These are phyloP conservation scores for Dicyrtoma fusca DNA, from an alignment of 2,888 invertebrate species.

Conservation along the genomic window DNA sequence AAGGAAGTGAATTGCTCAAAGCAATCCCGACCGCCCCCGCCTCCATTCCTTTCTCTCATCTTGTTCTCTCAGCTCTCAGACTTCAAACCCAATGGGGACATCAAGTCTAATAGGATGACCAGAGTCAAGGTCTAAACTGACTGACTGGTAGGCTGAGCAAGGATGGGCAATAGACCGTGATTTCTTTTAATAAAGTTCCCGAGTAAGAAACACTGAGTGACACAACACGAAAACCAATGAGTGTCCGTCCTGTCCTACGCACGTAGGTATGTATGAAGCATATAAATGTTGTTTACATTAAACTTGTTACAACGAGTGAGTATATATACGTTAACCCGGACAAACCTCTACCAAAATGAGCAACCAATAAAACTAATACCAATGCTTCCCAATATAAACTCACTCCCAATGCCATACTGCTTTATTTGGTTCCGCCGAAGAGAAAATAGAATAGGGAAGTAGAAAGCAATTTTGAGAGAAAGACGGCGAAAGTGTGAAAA, in stretches of 20 bases:
- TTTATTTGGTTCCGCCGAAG: too few species aligned
- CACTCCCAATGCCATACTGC: too few species aligned
- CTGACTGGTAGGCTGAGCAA: background rate
- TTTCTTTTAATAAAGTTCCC: slow-evolving; percentile 31
- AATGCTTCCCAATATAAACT: too few species aligned
- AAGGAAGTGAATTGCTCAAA: slow-evolving; percentile 3
- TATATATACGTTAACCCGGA: background rate
- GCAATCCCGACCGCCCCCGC: background rate
- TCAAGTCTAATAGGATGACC: slow-evolving; percentile 19
- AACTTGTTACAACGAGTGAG: too few species aligned
- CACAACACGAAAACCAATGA: background rate
- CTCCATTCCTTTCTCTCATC: background rate
- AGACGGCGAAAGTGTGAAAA: slow-evolving; percentile 6
- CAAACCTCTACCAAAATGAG: background rate
- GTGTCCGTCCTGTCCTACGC: background rate
- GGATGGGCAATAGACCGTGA: slow-evolving; percentile 23
- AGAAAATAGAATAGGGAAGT: slow-evolving; percentile 4
- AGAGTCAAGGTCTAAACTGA: background rate
- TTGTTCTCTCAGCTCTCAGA: background rate
- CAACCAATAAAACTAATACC: background rate
- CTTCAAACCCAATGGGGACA: background rate
- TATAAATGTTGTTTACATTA: background rate
- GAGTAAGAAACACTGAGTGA: background rate
- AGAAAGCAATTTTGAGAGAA: slow-evolving; percentile 24
- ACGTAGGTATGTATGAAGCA: background rate